Evolutionary conservation across 2,888 invertebrate genomes (phyloP).

Genomic region (Drosophila subsilvestris): DNA sequence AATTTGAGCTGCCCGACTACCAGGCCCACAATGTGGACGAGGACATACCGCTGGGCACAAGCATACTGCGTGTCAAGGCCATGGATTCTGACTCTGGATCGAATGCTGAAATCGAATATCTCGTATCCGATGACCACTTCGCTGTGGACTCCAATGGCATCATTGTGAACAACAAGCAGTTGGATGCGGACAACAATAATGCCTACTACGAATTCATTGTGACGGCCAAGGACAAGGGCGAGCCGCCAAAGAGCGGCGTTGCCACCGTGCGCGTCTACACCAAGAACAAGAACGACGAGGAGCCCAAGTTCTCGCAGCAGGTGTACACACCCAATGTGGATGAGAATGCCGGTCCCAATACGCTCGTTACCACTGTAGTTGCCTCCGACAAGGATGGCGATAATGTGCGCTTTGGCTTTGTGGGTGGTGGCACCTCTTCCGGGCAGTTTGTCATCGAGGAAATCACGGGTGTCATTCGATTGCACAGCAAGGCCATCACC

Average conservation of each 20-base stretch:
- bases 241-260: slow-evolving; percentile 95
- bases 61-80: slow-evolving; percentile 97
- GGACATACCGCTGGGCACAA: slow-evolving; percentile 95
- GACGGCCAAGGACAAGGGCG: slow-evolving; percentile 97
- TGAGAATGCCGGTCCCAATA: slow-evolving; percentile 97
- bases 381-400: slow-evolving; percentile 99
- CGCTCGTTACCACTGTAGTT: slow-evolving; percentile 97
- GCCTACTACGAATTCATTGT: slow-evolving; percentile 98
- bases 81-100: slow-evolving; percentile 97
- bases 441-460: slow-evolving; percentile 98
- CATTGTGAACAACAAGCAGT: slow-evolving; percentile 95
- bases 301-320: slow-evolving; percentile 98
- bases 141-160: slow-evolving; percentile 96
- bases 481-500: slow-evolving; percentile 93
- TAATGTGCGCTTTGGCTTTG: slow-evolving; percentile 96
- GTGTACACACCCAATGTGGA: slow-evolving; percentile 98
- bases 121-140: slow-evolving; percentile 96
- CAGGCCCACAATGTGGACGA: slow-evolving; percentile 98
- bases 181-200: slow-evolving; percentile 98
- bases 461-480: slow-evolving; percentile 96
- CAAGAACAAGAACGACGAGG: slow-evolving; percentile 99
- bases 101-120: slow-evolving; percentile 97
- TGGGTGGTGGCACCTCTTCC: slow-evolving; percentile 94
- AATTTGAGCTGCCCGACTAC: slow-evolving; percentile 97
- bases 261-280: slow-evolving; percentile 98